These are phyloP conservation scores for Sandelia bainsii DNA, from an alignment of 2,797 vertebrate genomes.

Conservation along the genomic window DNA sequence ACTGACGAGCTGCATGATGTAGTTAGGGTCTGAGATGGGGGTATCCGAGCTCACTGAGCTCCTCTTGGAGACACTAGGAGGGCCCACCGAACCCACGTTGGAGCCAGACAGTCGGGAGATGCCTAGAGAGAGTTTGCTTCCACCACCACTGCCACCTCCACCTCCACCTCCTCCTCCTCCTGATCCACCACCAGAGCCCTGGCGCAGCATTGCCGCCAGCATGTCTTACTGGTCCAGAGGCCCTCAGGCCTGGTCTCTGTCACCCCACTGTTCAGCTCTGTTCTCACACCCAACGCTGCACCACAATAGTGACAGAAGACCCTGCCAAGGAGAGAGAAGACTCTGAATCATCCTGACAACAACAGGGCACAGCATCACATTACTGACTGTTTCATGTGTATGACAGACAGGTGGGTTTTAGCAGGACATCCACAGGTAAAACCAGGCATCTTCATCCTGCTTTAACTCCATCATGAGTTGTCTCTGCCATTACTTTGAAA, in stretches of 20 bases:
- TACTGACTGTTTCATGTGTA: neutral
- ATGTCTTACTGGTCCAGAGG: conserved; percentile 62
- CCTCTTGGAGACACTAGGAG: conserved; percentile 79
- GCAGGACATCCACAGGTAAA: neutral
- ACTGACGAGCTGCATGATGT: conserved; percentile 95
- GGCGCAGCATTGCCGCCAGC: conserved; percentile 88
- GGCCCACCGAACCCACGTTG: conserved; percentile 45
- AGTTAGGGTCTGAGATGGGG: conserved; percentile 89
- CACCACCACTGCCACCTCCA: conserved; percentile 64
- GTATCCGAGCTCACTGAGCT: conserved; percentile 83
- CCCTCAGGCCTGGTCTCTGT: conserved; percentile 54
- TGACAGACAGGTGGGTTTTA: neutral
- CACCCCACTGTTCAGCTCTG: conserved; percentile 47
- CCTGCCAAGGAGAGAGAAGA: conserved; percentile 49
- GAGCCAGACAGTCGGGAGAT: conserved; percentile 88
- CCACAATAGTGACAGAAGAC: conserved; percentile 55
- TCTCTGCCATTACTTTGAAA: neutral
- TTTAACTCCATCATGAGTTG: neutral
- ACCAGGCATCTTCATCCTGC: neutral
- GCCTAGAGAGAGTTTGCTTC: conserved; percentile 87
- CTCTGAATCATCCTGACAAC: neutral
- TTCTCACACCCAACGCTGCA: conserved; percentile 59
- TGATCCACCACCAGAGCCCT: conserved; percentile 76
- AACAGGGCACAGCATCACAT: neutral
- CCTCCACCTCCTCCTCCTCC: conserved; percentile 71